These are phyloP conservation scores for Orcinus orca DNA, from an alignment of 2,113 vertebrate genomes.

Conservation along the genomic window DNA sequence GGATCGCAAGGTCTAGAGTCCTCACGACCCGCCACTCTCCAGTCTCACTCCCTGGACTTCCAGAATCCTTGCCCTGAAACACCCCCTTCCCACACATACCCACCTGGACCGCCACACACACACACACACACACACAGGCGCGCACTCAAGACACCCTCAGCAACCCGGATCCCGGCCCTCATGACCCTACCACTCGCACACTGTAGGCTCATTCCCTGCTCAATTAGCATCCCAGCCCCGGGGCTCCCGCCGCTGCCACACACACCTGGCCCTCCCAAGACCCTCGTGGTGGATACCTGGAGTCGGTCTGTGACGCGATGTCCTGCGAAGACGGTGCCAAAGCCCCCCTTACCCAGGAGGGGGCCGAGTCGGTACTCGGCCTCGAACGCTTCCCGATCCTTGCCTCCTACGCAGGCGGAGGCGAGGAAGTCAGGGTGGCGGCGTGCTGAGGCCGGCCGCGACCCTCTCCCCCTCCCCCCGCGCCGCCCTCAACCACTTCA, in stretches of 20 bases:
- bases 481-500: background rate
- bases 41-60: background rate
- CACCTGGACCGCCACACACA: background rate
- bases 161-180: background rate
- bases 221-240: background rate
- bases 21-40: background rate
- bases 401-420: conserved; percentile 75
- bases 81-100: background rate
- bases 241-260: background rate
- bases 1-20: background rate
- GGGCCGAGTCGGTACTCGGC: conserved; percentile 81
- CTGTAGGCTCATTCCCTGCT: background rate
- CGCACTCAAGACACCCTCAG: background rate
- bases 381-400: conserved; percentile 84
- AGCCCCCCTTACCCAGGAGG: conserved; percentile 86
- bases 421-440: conserved; percentile 63
- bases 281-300: conserved; percentile 78
- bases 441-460: background rate
- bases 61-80: background rate
- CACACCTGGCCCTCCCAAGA: conserved; percentile 54
- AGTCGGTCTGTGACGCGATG: conserved; percentile 82
- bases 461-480: background rate
- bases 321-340: conserved; percentile 85
- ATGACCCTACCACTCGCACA: conserved; percentile 56
- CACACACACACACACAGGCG: background rate